A percentile compares a stretch with the other conserved stretches of the same genome.
Conservation (phyloP, 1,140 invertebrate genomes). For the Bombus pascuorum region DNA sequence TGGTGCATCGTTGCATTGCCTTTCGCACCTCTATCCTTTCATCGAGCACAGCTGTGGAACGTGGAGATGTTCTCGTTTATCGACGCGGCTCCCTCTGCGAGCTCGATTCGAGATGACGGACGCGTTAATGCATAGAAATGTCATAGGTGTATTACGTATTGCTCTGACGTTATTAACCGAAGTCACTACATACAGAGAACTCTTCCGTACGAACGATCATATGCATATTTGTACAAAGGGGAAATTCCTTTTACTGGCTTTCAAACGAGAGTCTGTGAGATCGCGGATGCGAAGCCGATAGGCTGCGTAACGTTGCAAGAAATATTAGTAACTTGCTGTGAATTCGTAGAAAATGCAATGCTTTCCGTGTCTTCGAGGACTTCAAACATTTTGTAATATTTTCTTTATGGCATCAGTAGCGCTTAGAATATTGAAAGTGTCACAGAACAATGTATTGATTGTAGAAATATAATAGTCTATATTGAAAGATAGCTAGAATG, state of each 20-base stretch:
- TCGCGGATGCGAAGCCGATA: neutral
- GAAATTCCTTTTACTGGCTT: neutral
- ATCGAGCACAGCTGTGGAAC: constrained; percentile 4
- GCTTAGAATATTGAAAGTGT: neutral
- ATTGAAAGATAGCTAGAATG: no score
- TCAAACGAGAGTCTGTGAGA: no score
- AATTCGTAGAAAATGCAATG: neutral
- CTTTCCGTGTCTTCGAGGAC: neutral
- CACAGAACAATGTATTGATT: neutral
- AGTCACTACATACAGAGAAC: neutral
- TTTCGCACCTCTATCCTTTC: constrained; percentile 42
- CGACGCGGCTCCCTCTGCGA: neutral
- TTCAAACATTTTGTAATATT: neutral
- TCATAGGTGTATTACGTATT: neutral
- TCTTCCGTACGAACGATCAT: neutral
- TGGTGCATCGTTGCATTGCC: constrained; percentile 50
- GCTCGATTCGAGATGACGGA: constrained; percentile 13
- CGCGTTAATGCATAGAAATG: constrained; percentile 28
- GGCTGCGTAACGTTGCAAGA: neutral
- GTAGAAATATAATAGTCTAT: neutral
- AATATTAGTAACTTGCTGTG: neutral
- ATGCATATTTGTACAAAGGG: neutral
- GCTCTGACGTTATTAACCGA: constrained; percentile 17
- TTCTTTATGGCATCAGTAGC: neutral
- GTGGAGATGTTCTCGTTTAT: neutral